Evolutionary conservation across 64 coral and sea anemone species (phyloP), one percentile per base, ranked within the genome.

Genomic region (Stichodactyla mertensii): DNA sequence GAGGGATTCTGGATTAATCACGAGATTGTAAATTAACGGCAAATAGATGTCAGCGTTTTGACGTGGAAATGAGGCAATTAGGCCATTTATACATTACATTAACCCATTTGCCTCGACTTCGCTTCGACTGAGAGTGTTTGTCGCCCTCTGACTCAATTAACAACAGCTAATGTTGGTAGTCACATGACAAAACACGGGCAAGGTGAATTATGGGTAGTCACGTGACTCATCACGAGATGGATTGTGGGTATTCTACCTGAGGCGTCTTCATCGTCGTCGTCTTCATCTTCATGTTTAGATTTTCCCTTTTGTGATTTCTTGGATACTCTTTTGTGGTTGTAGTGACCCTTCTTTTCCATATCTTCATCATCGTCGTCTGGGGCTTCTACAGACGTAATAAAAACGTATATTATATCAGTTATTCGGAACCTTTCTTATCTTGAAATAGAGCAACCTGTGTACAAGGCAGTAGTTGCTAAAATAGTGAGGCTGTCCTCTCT

Each of bases 321-420:
- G 52, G 64, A 78, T 6, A 86, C 67, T 80, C 27, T 52, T 4
- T 31, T 62, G 57, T 60, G 89, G 28, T 91, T 77, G 55, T 60
- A 86, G 61, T 52, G 85, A 61, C 51, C 22, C 59, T 80, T 86
- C 71, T 28, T 57, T 28, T n/a, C 86, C 89, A 27, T 85, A 7
- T 91, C 85, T 7, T 91, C 89, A 4, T 82, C 57, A 0, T 86
- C 86, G 16, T 86, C 92, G 6, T 89, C 88, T 57, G 64, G 71
- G 60, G 45, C 91, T 89, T 78, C 67, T 58, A 53, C n/a, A 16
- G 62, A 24, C 57, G n/a, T 18, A 78, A 66, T 0, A 80, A 62
- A 20, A 82, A 69, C 11, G 0, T 62, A 15, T 11, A 11, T 18
- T 27, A 52, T 18, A 80, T 45, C 16, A n/a, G 16, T 23, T 24